These are phyloP conservation scores for Hippasteria phrygiana DNA, from an alignment of 53 echinoderm and acorn worm genomes.

Conservation along the genomic window DNA sequence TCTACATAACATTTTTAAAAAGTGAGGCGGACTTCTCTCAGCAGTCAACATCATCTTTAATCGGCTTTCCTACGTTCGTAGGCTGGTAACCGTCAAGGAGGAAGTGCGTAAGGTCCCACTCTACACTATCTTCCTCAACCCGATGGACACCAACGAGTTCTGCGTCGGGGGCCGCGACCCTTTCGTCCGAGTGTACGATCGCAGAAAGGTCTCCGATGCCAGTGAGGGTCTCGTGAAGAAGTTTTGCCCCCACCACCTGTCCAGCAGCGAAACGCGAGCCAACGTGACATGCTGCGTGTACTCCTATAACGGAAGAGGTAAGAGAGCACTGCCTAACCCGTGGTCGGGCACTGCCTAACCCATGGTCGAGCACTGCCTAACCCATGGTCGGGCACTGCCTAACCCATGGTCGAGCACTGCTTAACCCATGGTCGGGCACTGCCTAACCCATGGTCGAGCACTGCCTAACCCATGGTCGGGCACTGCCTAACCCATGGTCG, in stretches of 20 bases:
- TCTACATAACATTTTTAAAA: no score
- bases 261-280: conserved; percentile 75
- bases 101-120: conserved; percentile 84
- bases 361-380: no score
- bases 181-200: conserved; percentile 91
- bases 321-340: no score
- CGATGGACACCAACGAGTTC: conserved; percentile 83
- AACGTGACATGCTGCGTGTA: conserved; percentile 94
- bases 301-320: conserved; percentile 92
- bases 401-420: no score
- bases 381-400: no score
- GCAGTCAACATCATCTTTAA: no score
- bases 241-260: conserved; percentile 92
- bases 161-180: conserved; percentile 93
- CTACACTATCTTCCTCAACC: conserved; percentile 93
- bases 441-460: no score
- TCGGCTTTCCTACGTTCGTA: conserved; percentile 33
- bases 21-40: no score
- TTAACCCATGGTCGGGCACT: no score
- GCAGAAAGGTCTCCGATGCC: conserved; percentile 75
- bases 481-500: no score
- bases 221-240: conserved; percentile 79
- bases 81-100: conserved; percentile 84
- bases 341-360: no score
- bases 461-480: no score